Evolutionary conservation across 2,113 vertebrate species (phyloP).

Genomic region (Eleginops maclovinus): DNA sequence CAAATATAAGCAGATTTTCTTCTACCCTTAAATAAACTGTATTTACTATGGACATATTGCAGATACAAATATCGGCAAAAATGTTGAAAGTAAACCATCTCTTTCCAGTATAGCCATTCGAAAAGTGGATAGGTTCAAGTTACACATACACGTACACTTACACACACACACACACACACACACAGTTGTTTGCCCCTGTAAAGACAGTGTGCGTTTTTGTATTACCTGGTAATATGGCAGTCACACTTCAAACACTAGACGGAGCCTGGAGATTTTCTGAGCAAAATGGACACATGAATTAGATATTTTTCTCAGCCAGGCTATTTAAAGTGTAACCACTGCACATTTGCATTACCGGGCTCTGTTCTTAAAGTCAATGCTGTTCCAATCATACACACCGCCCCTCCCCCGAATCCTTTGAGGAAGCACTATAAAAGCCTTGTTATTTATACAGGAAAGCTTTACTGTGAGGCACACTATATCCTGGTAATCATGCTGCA

Average conservation of each 20-base stretch:
- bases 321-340: slow-evolving; percentile 25
- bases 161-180: background rate
- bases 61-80: no score
- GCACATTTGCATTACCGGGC: slow-evolving; percentile 30
- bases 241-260: background rate
- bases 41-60: no score
- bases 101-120: no score
- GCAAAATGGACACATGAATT: slow-evolving; percentile 46
- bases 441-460: slow-evolving; percentile 33
- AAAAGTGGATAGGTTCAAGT: no score
- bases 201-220: background rate
- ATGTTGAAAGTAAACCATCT: background rate
- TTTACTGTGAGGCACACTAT: background rate
- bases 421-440: slow-evolving; percentile 15
- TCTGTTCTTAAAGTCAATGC: slow-evolving; percentile 41
- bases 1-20: no score
- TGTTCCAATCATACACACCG: slow-evolving; percentile 15
- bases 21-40: no score
- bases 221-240: slow-evolving; percentile 13
- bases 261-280: slow-evolving; percentile 29
- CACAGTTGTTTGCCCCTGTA: background rate
- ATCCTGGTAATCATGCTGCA: slow-evolving; percentile 8
- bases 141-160: background rate
- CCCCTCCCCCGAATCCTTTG: slow-evolving; percentile 19
- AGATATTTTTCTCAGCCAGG: slow-evolving; percentile 21